phyloP scores from a whole-genome alignment of 1,140 invertebrate genomes.

The Archivesica marissinica region DNA sequence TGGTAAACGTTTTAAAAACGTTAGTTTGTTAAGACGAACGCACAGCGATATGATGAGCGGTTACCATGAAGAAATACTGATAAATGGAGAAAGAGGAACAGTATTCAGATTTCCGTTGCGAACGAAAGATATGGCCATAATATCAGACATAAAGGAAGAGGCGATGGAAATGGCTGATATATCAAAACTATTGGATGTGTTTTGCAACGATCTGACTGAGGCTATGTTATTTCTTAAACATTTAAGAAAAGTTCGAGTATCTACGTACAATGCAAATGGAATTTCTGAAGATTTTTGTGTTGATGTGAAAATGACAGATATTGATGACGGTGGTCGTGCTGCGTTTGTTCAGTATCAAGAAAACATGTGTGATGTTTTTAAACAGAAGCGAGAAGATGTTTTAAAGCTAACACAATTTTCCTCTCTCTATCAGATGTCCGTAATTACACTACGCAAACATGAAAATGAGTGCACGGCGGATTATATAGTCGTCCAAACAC shows the following conservation, averaged over 20 bases:
- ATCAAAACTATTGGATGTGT: constrained; percentile 65
- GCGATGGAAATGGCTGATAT: constrained; percentile 58
- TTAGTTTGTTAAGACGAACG: constrained; percentile 52
- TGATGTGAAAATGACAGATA: constrained; percentile 40
- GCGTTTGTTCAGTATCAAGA: constrained; percentile 51
- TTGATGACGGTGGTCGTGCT: constrained; percentile 31
- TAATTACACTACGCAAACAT: too few species aligned
- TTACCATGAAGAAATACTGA: constrained; percentile 64
- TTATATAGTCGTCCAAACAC: too few species aligned
- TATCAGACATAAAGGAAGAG: constrained; percentile 68
- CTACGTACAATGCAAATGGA: neutral
- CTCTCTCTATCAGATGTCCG: constrained; percentile 49
- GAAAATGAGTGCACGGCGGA: too few species aligned
- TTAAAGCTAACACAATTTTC: constrained; percentile 10
- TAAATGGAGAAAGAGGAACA: constrained; percentile 65
- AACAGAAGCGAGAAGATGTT: neutral
- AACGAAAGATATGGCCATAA: constrained; percentile 66
- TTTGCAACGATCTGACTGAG: constrained; percentile 70
- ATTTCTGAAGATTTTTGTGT: constrained; percentile 58
- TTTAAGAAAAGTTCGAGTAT: constrained; percentile 69
- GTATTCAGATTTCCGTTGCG: constrained; percentile 76
- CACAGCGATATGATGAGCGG: constrained; percentile 73
- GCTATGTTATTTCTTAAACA: constrained; percentile 77
- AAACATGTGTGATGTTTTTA: neutral
- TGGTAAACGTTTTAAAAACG: constrained; percentile 70